Evolutionary conservation across 2,797 vertebrate genomes (phyloP).

Genomic region (Acrossocheilus wenchowensis): DNA sequence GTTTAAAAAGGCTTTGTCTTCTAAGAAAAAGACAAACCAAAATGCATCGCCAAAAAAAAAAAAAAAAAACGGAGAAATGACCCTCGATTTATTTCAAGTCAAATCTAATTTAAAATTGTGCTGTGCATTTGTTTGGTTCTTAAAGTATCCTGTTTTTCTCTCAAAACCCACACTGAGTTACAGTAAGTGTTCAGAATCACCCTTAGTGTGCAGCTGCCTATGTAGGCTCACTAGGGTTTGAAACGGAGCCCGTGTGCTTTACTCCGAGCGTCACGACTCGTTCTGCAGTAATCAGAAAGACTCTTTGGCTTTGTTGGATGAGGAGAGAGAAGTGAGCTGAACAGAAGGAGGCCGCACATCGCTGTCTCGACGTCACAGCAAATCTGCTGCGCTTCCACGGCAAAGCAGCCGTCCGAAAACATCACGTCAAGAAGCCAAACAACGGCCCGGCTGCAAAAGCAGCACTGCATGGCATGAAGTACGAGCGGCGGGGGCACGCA

Average conservation of each 20-base stretch:
- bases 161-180: neutral
- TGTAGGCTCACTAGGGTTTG: neutral
- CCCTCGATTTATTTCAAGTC: neutral
- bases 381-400: constrained; percentile 48
- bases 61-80: neutral
- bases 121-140: too few relatives aligned
- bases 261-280: neutral
- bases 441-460: neutral
- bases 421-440: constrained; percentile 47
- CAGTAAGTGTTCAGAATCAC: neutral
- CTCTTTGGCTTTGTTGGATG: constrained; percentile 52
- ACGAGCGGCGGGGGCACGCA: neutral
- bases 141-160: neutral
- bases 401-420: constrained; percentile 47
- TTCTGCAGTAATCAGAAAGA: constrained; percentile 46
- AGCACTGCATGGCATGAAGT: constrained; percentile 28
- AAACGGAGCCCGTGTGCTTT: neutral
- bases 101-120: neutral
- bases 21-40: neutral
- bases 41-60: neutral
- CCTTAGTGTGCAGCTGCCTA: neutral
- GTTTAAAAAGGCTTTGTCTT: neutral
- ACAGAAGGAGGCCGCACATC: constrained; percentile 35
- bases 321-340: constrained; percentile 41
- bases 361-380: constrained; percentile 32